phyloP scores from a whole-genome alignment of 2,113 vertebrate genomes.

The Smithornis capensis region DNA sequence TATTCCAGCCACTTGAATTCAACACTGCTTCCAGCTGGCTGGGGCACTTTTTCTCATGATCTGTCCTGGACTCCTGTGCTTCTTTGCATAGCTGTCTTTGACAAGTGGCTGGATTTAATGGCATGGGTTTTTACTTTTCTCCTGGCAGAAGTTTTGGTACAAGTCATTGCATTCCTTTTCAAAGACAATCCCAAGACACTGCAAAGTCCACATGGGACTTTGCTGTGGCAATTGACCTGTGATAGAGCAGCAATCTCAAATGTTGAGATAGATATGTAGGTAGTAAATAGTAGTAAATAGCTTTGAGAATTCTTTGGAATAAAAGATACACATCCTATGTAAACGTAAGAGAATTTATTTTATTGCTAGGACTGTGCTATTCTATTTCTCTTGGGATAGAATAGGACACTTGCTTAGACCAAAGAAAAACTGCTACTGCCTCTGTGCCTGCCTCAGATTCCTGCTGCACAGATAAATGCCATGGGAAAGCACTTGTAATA shows the following conservation, averaged over 20 bases:
- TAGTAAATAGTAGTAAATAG: not conserved
- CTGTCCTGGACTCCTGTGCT: not conserved
- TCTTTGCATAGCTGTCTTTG: not conserved
- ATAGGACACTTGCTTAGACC: not conserved
- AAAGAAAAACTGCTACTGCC: conserved; percentile 6
- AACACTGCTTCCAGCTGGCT: not conserved
- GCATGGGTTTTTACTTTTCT: not conserved
- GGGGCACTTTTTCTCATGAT: not conserved
- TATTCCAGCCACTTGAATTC: not conserved
- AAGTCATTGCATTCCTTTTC: not conserved
- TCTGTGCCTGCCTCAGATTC: conserved; percentile 9
- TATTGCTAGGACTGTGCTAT: not conserved
- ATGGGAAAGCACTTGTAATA: conserved; percentile 45
- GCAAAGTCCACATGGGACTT: not conserved
- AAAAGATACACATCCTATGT: not conserved
- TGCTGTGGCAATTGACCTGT: rapidly evolving
- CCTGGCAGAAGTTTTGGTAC: not conserved
- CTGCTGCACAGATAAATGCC: conserved; percentile 36
- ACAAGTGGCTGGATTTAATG: not conserved
- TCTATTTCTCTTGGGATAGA: not conserved
- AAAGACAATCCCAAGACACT: not conserved
- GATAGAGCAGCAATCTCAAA: not conserved
- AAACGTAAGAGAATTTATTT: not conserved
- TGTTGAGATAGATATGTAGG: not conserved
- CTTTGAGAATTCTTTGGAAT: not conserved